phyloP scores from a whole-genome alignment of 2,888 invertebrate species.

The Eurytoma adleriae region DNA sequence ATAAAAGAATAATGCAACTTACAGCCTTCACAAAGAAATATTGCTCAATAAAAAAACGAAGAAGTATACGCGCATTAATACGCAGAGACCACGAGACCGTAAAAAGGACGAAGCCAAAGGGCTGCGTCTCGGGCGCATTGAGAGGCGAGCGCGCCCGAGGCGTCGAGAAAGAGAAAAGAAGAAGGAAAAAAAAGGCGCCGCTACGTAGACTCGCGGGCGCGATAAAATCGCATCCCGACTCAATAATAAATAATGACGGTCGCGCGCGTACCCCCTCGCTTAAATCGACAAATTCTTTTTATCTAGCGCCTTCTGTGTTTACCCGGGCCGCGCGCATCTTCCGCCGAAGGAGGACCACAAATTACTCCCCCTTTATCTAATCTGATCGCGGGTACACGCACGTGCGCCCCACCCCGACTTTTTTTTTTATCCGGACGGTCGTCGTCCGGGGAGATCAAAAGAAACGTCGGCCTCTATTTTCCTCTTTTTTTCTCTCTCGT shows the following conservation, averaged over 20 bases:
- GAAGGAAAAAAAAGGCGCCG: not conserved
- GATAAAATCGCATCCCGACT: slow-evolving; percentile 9
- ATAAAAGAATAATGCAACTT: too few relatives aligned
- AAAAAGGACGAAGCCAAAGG: too few relatives aligned
- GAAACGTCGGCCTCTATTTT: not conserved
- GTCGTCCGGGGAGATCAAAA: not conserved
- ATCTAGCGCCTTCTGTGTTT: slow-evolving; percentile 19
- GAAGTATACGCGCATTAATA: too few relatives aligned
- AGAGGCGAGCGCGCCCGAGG: too few relatives aligned
- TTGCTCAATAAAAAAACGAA: too few relatives aligned
- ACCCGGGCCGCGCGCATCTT: not conserved
- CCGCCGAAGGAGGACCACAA: slow-evolving; percentile 9
- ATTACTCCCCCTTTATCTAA: slow-evolving; percentile 29
- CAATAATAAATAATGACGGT: slow-evolving; percentile 29
- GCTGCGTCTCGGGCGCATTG: too few relatives aligned
- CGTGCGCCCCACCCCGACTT: not conserved
- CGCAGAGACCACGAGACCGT: too few relatives aligned
- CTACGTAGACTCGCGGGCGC: not conserved
- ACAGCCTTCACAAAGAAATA: too few relatives aligned
- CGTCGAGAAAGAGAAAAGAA: not conserved
- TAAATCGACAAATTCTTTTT: slow-evolving; percentile 19
- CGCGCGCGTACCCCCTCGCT: not conserved
- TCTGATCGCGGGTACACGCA: slow-evolving; percentile 10
- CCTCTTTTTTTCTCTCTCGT: too few relatives aligned
- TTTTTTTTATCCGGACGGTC: not conserved